A percentile compares a stretch with the other conserved stretches of the same genome.
Evolutionary conservation across 2,797 vertebrate genomes (phyloP).

Genomic region (Lutjanus campechanus): DNA sequence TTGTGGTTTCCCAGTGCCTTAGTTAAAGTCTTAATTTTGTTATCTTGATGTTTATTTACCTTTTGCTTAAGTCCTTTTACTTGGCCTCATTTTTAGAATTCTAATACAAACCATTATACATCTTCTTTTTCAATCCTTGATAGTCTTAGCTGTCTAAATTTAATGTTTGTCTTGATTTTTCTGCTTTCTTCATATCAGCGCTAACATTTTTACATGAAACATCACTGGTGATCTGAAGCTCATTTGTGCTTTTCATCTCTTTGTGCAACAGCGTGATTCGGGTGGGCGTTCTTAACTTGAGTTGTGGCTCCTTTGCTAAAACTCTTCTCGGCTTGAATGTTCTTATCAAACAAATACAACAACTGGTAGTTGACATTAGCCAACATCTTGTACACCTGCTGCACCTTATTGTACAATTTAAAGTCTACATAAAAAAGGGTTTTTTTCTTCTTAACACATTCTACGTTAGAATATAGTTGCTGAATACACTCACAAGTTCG

Average conservation of each 20-base stretch:
- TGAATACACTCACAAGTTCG: too few species aligned
- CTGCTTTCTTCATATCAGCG: slow-evolving; percentile 8
- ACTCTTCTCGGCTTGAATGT: neutral
- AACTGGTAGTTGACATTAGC: neutral
- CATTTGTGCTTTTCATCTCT: neutral
- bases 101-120: neutral
- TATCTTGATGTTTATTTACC: slow-evolving; percentile 12
- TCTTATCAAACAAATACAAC: neutral
- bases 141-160: neutral
- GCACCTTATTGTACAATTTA: neutral
- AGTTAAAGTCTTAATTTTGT: slow-evolving; percentile 23
- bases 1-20: slow-evolving; percentile 4
- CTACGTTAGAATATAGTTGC: too few species aligned
- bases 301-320: neutral
- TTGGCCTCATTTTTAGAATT: neutral
- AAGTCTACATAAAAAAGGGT: neutral
- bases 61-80: neutral
- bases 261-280: neutral
- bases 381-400: neutral
- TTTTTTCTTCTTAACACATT: too few species aligned
- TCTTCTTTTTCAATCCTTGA: neutral
- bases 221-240: slow-evolving; percentile 3
- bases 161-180: too few species aligned
- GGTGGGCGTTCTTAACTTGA: neutral
- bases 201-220: neutral